Evolutionary conservation across 2,113 vertebrate species (phyloP), one percentile per base, ranked within the genome.

Genomic region (Gnathonemus echidnorhynchus): DNA sequence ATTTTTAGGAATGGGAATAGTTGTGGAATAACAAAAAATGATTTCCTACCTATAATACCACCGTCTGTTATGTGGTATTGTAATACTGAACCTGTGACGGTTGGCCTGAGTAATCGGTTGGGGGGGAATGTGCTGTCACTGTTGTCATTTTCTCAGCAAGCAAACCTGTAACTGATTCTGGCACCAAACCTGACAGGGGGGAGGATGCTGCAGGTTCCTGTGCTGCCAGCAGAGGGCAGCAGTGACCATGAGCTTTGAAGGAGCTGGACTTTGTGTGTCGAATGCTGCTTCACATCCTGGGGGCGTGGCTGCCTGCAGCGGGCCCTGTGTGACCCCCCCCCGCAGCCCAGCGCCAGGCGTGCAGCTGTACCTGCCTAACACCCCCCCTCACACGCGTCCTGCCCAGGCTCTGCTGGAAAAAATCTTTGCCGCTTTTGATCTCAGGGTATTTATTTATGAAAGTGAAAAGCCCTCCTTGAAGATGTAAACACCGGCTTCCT

Each of bases 161-260:
- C 21, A 21, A 48, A 46, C 48, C 19, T 42, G 42, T 85, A 39
- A 66, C 8, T 10, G 58, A 66, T 27, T 6, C 24, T 27, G 58
- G 24, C n/a, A 39, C 15, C 42, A 1, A 19, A 39, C 15, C 42
- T 6, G 17, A 48, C 39, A 13, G 27, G 39, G 70, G 27, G 70
- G 17, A 39, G 31, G 15, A 13, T 77, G 31, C 31, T 17, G 31
- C 31, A 80, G 27, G 66, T 89, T 86, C 48, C 24, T 0, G 11
- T 85, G 35, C 2, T 84, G 39, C 91, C 95, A 92, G 90, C 88
- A 94, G 95, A 77, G 91, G 95, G 91, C 70, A 89, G 49, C 89
- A 95, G 87, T 89, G 52, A 89, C 77, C 52, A 0, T 56, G 70
- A 52, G 74, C 15, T 89, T 42, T 90, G n/a, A 77, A 50, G 9